Conservation (phyloP, 2,113 vertebrate genomes). For the Mellivora capensis region DNA sequence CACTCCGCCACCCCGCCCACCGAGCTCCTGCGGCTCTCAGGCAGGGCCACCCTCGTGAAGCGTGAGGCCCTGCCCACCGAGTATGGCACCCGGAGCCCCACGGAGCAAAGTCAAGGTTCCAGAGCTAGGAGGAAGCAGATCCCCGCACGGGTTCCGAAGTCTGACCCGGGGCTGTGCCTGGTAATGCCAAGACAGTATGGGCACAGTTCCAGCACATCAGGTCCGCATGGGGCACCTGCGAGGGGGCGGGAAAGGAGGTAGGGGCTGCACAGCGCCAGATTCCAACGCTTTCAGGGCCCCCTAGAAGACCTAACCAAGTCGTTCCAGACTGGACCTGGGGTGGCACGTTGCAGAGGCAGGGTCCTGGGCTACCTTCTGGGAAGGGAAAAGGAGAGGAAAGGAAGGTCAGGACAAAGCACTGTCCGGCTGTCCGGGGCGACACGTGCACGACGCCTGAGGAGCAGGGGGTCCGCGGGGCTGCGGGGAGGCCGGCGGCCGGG, state of each 20-base stretch:
- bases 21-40: not conserved
- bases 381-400: not conserved
- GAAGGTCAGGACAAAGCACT: not conserved
- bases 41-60: not conserved
- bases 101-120: not conserved
- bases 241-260: accelerated
- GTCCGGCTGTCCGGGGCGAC: accelerated
- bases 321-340: not conserved
- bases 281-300: not conserved
- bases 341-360: too few species aligned
- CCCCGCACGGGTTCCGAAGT: not conserved
- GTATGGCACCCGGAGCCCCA: accelerated
- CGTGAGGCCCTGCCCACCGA: not conserved
- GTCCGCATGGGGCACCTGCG: not conserved
- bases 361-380: accelerated
- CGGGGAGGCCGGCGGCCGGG: not conserved
- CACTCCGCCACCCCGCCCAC: accelerated
- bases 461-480: not conserved
- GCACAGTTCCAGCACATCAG: not conserved
- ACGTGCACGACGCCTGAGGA: not conserved
- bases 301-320: not conserved
- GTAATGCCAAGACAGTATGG: not conserved
- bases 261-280: not conserved
- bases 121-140: not conserved
- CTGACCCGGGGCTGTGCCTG: too few species aligned